Conservation (phyloP, 2,888 invertebrate species). For the Drosophila greeni region DNA sequence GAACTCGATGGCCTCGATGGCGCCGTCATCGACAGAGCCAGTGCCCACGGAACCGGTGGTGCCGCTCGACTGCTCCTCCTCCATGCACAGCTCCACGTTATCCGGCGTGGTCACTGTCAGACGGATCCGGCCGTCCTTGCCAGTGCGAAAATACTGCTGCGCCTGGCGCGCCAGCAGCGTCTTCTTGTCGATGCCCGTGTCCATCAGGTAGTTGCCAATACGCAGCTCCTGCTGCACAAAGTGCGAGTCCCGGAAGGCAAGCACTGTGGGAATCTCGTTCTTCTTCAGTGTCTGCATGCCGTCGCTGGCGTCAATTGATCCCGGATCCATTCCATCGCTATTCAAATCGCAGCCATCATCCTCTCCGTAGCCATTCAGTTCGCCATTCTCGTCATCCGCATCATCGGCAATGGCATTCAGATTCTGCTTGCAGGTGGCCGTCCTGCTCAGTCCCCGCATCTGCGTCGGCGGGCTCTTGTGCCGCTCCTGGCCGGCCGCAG, state of each 20-base stretch:
- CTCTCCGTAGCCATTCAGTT: slow-evolving; percentile 38
- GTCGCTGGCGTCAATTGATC: slow-evolving; percentile 37
- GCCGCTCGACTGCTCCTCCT: slow-evolving; percentile 62
- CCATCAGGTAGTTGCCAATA: slow-evolving; percentile 78
- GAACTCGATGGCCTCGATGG: slow-evolving; percentile 75
- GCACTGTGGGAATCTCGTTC: slow-evolving; percentile 78
- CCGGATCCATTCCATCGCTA: slow-evolving; percentile 14
- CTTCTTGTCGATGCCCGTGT: slow-evolving; percentile 78
- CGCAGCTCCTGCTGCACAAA: slow-evolving; percentile 78
- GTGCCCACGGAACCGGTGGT: slow-evolving; percentile 50
- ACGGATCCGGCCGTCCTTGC: slow-evolving; percentile 70
- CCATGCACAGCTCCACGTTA: slow-evolving; percentile 75
- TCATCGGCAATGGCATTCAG: slow-evolving; percentile 66
- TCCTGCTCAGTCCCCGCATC: slow-evolving; percentile 63
- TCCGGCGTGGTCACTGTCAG: slow-evolving; percentile 78
- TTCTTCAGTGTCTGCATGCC: slow-evolving; percentile 66
- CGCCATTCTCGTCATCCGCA: slow-evolving; percentile 32
- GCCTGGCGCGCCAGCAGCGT: slow-evolving; percentile 62
- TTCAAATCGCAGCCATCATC: slow-evolving; percentile 42
- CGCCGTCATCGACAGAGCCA: slow-evolving; percentile 66
- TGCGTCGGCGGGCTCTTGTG: slow-evolving; percentile 55
- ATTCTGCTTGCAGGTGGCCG: slow-evolving; percentile 76
- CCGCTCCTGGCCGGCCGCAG: slow-evolving; percentile 45
- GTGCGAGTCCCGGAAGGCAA: slow-evolving; percentile 78
- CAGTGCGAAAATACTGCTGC: slow-evolving; percentile 53